Evolutionary conservation across 2,888 invertebrate genomes (phyloP).

Genomic region (Thymelicus lineola): DNA sequence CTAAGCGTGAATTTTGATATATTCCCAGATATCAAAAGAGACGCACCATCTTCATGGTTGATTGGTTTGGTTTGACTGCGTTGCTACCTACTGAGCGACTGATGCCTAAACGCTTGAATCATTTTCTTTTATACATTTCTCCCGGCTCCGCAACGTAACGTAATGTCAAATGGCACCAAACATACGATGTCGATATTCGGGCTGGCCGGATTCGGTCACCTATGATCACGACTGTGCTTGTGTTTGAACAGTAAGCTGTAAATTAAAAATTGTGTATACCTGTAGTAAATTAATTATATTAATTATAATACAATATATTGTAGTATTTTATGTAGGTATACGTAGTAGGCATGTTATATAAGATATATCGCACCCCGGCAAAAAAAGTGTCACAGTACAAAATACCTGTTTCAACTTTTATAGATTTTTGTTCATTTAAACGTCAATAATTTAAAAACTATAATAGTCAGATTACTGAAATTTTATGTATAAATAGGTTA

Average conservation of each 20-base stretch:
- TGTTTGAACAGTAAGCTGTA: slow-evolving; percentile 45
- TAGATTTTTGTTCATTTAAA: too few relatives aligned
- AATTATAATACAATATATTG: too few relatives aligned
- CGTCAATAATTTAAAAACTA: too few relatives aligned
- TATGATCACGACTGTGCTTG: slow-evolving; percentile 53
- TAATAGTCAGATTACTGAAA: too few relatives aligned
- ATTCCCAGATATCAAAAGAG: slow-evolving; percentile 10
- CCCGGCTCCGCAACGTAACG: slow-evolving; percentile 63
- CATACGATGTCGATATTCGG: slow-evolving; percentile 69
- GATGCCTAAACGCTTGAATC: slow-evolving; percentile 61
- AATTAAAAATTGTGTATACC: too few relatives aligned
- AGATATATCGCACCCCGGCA: too few relatives aligned
- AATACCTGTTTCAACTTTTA: too few relatives aligned
- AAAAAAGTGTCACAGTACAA: too few relatives aligned
- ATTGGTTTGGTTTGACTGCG: slow-evolving; percentile 59
- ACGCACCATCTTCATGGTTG: slow-evolving; percentile 79
- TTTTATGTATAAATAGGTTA: too few relatives aligned
- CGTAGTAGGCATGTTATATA: too few relatives aligned
- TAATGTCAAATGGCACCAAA: slow-evolving; percentile 71
- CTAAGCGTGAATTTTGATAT: slow-evolving; percentile 6
- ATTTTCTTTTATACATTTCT: slow-evolving; percentile 80
- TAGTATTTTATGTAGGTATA: too few relatives aligned
- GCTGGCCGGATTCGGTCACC: slow-evolving; percentile 66
- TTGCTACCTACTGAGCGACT: slow-evolving; percentile 70
- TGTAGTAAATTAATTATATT: too few relatives aligned